These are phyloP conservation scores for Apodemus speciosus DNA, from an alignment of 2,113 vertebrate genomes.

Conservation along the genomic window DNA sequence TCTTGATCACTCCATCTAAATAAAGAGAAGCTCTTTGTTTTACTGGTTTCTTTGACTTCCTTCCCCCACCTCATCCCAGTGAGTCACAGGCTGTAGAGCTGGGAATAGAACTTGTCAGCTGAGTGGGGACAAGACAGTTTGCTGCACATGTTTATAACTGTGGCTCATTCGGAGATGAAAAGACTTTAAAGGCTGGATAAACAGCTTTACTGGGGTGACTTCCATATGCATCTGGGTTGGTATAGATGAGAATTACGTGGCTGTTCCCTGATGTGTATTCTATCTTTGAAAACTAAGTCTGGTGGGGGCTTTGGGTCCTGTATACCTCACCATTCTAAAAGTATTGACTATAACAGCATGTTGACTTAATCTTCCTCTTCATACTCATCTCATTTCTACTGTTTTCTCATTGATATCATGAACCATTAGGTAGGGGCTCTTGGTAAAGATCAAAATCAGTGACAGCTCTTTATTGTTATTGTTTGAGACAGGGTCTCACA, in stretches of 20 bases:
- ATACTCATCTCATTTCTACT: background rate
- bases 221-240: background rate
- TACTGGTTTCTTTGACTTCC: slow-evolving; percentile 44
- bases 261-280: background rate
- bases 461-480: slow-evolving; percentile 10
- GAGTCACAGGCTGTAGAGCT: slow-evolving; percentile 68
- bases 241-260: background rate
- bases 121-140: slow-evolving; percentile 63
- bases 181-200: slow-evolving; percentile 56
- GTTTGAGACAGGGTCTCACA: background rate
- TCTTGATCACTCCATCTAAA: slow-evolving; percentile 49
- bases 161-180: background rate
- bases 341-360: background rate
- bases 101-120: slow-evolving; percentile 75
- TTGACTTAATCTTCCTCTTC: background rate
- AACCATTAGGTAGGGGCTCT: background rate
- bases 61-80: background rate
- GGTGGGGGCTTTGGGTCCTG: background rate
- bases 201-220: background rate
- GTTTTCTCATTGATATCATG: slow-evolving; percentile 21
- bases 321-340: slow-evolving; percentile 23
- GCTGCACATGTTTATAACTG: slow-evolving; percentile 57
- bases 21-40: slow-evolving; percentile 60
- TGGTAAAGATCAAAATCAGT: slow-evolving; percentile 46
- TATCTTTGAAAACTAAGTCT: background rate